Conservation (phyloP, 2,888 invertebrate genomes). For the Selenia dentaria region DNA sequence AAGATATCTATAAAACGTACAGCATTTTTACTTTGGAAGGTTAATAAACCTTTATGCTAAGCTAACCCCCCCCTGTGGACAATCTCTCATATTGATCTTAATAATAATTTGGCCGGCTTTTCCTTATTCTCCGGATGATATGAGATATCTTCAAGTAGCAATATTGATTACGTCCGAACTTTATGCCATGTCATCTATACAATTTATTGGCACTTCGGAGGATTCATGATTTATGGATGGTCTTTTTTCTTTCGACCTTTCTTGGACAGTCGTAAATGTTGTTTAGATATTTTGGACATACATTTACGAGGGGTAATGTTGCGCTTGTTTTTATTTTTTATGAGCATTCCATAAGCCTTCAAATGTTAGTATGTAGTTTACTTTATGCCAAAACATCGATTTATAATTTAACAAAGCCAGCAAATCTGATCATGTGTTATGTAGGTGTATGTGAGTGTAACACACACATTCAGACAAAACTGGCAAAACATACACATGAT, state of each 20-base stretch:
- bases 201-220: slow-evolving; percentile 25
- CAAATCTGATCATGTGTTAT: no score
- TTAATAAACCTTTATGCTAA: slow-evolving; percentile 8
- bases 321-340: neutral
- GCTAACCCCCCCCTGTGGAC: neutral
- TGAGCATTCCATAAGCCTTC: neutral
- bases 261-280: slow-evolving; percentile 14
- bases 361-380: neutral
- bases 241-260: slow-evolving; percentile 16
- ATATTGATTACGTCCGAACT: slow-evolving; percentile 25
- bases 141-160: slow-evolving; percentile 18
- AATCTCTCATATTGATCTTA: slow-evolving; percentile 13
- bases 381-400: no score
- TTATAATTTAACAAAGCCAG: no score
- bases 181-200: slow-evolving; percentile 25
- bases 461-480: no score
- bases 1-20: slow-evolving; percentile 1
- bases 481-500: no score
- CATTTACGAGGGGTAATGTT: slow-evolving; percentile 5
- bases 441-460: no score
- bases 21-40: neutral
- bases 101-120: slow-evolving; percentile 18
- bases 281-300: slow-evolving; percentile 11
- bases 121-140: slow-evolving; percentile 5
- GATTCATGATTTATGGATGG: slow-evolving; percentile 24